Evolutionary conservation across 2,797 vertebrate genomes (phyloP), one percentile per base, ranked within the genome.

Genomic region (Eospalax fontanierii): DNA sequence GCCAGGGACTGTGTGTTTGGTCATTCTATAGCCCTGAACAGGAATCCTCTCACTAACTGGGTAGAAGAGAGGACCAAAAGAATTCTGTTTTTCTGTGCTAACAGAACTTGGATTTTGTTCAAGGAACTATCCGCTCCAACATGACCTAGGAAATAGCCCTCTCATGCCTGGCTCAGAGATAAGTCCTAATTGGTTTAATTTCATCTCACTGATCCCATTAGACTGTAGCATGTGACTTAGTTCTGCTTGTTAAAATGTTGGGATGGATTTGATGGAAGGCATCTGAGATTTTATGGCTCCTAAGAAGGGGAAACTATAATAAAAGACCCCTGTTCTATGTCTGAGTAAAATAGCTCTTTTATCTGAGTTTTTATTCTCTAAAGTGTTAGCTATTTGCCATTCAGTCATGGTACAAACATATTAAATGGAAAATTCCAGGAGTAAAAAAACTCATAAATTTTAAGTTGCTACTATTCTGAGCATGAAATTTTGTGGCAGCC

Each of bases 101-200:
- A 79, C 28, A 75, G 54, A 93, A 59, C 33, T 35, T 85, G 33
- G 24, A 33, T 81, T 91, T 90, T 79, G 26, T 54, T 92, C 24
- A 66, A 92, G 68, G 46, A 84, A 21, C 61, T n/a, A 18, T 54
- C 54, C 9, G 43, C 19, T 43, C 38, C 38, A 38, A 3, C 8
- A 14, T 73, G 83, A 91, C 30, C 68, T 65, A 90, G 66, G 73
- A 73, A 92, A 92, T 35, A 30, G 40, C 43, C 22, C 15, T 22
- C 26, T 88, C 50, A 30, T 46, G 46, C 21, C 30, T 30, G 28
- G 28, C 61, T 96, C 90, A 94, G 76, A 94, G 71, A 84, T 61
- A 88, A 92, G 80, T 46, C 57, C 57, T 86, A 81, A 86, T 19
- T 81, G 79, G 87, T 38, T 81, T 95, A 78, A 88, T 73, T 90